Percentiles rank a stretch among this genome's conserved stretches.
These are phyloP conservation scores for Tyrannus savana DNA, from an alignment of 2,113 vertebrate genomes.

Conservation along the genomic window DNA sequence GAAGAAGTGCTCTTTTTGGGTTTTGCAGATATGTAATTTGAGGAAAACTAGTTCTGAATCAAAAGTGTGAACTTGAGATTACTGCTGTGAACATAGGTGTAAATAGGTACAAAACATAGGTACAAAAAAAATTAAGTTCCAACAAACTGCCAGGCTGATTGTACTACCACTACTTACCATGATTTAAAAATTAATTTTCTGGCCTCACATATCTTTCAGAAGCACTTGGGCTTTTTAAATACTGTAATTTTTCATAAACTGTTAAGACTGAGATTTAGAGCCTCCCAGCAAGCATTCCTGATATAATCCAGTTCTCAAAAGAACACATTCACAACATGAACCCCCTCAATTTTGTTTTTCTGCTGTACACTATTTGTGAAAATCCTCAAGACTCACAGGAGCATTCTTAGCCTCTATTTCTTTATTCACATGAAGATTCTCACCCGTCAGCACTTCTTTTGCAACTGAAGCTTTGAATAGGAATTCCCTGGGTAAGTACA, in stretches of 20 bases:
- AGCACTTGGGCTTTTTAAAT: slow-evolving; percentile 42
- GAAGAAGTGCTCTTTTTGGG: background rate
- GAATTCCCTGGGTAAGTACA: background rate
- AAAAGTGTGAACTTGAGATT: background rate
- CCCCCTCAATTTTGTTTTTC: slow-evolving; percentile 20
- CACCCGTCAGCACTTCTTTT: slow-evolving; percentile 2
- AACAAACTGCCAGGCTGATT: background rate
- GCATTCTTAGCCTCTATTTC: background rate
- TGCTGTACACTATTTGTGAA: background rate
- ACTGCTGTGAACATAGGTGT: background rate
- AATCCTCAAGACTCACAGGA: background rate
- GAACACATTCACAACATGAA: background rate
- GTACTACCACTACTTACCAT: slow-evolving; percentile 34
- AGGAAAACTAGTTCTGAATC: slow-evolving; percentile 39
- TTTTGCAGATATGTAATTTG: background rate
- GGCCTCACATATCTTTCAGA: slow-evolving; percentile 59
- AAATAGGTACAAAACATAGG: background rate
- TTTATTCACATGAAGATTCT: slow-evolving; percentile 37
- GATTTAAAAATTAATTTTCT: slow-evolving; percentile 69
- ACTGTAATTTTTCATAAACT: slow-evolving; percentile 57
- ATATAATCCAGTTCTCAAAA: slow-evolving; percentile 16
- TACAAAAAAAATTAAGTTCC: background rate
- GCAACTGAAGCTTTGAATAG: background rate
- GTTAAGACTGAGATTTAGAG: slow-evolving; percentile 58
- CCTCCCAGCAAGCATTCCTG: background rate